A percentile compares a stretch with the other conserved stretches of the same genome.
phyloP scores from a whole-genome alignment of 2,797 vertebrate species.

The Ara ararauna region DNA sequence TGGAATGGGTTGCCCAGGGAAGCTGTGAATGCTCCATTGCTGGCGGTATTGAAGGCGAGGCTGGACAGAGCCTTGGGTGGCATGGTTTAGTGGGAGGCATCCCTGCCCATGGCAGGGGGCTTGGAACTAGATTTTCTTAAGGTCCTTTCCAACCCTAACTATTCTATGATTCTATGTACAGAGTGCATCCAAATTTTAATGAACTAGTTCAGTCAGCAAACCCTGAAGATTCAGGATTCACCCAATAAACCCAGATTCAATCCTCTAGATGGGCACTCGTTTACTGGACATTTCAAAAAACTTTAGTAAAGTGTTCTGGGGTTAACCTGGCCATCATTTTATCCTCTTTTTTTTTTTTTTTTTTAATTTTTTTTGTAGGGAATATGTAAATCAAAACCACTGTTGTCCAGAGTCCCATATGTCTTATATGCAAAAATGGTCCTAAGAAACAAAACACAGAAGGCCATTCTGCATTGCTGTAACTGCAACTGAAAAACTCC shows the following conservation, averaged over 20 bases:
- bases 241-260: background rate
- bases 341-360: background rate
- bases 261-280: background rate
- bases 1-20: no score
- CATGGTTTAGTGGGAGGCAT: no score
- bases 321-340: background rate
- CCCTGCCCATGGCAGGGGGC: no score
- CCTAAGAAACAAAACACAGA: conserved; percentile 10
- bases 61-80: no score
- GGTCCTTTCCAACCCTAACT: no score
- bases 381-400: background rate
- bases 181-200: conserved; percentile 20
- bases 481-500: conserved; percentile 9
- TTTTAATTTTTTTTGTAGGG: background rate
- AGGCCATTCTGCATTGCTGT: background rate
- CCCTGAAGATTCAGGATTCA: background rate
- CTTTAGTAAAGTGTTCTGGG: background rate
- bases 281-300: background rate
- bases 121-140: no score
- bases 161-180: background rate
- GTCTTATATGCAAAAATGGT: background rate
- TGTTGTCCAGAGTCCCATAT: background rate
- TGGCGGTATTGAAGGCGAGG: no score
- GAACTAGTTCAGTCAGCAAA: background rate
- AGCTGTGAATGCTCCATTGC: no score